Evolutionary conservation across 2,113 vertebrate genomes (phyloP).

Genomic region (Redunca redunca): DNA sequence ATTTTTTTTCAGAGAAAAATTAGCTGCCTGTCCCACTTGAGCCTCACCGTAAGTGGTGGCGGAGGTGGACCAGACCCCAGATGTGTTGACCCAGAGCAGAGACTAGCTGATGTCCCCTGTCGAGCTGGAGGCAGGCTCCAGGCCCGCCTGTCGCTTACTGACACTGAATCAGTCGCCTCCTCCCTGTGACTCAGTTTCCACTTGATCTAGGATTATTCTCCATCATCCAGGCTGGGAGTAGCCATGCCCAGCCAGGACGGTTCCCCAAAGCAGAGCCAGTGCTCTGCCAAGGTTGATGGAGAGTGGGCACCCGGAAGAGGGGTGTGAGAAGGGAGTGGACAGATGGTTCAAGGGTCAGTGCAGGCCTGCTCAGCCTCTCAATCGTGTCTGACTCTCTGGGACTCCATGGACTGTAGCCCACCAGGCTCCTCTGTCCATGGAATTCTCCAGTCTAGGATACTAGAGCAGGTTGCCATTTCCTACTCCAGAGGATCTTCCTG

Average conservation of each 20-base stretch:
- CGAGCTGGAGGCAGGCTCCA: background rate
- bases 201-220: background rate
- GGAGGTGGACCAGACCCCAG: background rate
- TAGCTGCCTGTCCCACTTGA: background rate
- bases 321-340: background rate
- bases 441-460: background rate
- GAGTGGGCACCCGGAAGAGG: accelerated
- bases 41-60: background rate
- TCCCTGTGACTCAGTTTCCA: background rate
- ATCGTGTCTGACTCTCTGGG: background rate
- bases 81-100: background rate
- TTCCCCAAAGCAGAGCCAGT: too few relatives aligned
- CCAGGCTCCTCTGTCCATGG: background rate
- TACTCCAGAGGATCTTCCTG: background rate
- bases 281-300: background rate
- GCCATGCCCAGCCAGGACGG: background rate
- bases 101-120: background rate
- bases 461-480: background rate
- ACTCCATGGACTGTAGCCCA: background rate
- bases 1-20: background rate
- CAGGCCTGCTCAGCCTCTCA: background rate
- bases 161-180: background rate
- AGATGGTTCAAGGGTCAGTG: background rate
- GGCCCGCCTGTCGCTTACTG: background rate
- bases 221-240: background rate